These are phyloP conservation scores for Ptychobarbus kaznakovi DNA, from an alignment of 2,797 vertebrate genomes.

Conservation along the genomic window DNA sequence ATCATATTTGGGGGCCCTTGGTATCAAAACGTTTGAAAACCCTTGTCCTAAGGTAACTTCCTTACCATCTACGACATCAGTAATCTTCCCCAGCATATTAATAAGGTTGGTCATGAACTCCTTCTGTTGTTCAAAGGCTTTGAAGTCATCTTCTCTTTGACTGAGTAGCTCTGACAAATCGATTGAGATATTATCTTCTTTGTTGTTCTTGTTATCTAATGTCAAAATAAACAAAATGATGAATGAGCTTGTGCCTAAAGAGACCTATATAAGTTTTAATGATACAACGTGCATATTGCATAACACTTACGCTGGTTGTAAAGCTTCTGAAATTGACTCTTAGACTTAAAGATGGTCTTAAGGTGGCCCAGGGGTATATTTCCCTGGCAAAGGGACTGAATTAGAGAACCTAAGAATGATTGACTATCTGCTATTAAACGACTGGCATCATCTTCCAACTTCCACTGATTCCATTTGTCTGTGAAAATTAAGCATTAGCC, in stretches of 20 bases:
- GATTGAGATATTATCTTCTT: constrained; percentile 43
- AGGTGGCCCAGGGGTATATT: constrained; percentile 67
- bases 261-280: not conserved
- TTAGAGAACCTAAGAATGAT: constrained; percentile 57
- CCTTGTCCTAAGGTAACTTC: not conserved
- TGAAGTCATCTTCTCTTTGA: constrained; percentile 70
- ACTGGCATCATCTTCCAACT: constrained; percentile 63
- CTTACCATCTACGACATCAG: constrained; percentile 72
- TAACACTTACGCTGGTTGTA: constrained; percentile 69
- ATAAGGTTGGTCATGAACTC: constrained; percentile 70
- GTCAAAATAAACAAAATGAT: constrained; percentile 30
- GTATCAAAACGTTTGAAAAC: not conserved
- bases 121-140: constrained; percentile 55
- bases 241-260: not conserved
- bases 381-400: constrained; percentile 69
- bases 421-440: constrained; percentile 60
- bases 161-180: constrained; percentile 61
- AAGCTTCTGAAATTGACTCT: constrained; percentile 68
- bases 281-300: too few species aligned
- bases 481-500: constrained; percentile 2
- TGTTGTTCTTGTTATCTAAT: constrained; percentile 66
- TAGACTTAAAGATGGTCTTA: constrained; percentile 66
- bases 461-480: constrained; percentile 67
- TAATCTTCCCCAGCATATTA: constrained; percentile 77
- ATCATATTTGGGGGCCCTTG: not conserved